These are phyloP conservation scores for Danionella dracula DNA, from an alignment of 2,797 vertebrate species.

Conservation along the genomic window DNA sequence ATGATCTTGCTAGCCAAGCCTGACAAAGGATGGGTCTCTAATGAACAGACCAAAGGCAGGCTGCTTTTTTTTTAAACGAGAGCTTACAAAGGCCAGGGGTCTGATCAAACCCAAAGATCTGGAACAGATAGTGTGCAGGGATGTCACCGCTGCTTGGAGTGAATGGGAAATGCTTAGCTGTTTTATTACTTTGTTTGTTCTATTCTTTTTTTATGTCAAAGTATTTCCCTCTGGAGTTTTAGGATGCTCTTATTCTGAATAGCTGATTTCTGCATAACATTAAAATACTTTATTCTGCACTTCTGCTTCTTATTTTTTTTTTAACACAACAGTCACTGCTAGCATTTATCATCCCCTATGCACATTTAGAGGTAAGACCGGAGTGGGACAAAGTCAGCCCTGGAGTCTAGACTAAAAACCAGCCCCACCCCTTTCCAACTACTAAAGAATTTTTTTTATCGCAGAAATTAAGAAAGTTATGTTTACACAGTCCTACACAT, in stretches of 20 bases:
- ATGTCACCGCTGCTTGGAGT: constrained; percentile 30
- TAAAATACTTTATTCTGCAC: not conserved
- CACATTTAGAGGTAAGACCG: not conserved
- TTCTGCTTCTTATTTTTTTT: not conserved
- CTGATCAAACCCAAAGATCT: constrained; percentile 53
- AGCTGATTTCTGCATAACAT: not conserved
- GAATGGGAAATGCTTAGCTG: constrained; percentile 26
- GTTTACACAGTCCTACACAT: too few species aligned
- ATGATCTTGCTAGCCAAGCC: constrained; percentile 50
- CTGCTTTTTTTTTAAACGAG: constrained; percentile 56
- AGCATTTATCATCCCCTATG: constrained; percentile 14
- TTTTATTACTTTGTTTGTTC: constrained; percentile 15
- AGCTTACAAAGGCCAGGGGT: constrained; percentile 50
- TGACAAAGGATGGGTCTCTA: constrained; percentile 53
- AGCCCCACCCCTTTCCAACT: too few species aligned
- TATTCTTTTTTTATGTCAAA: not conserved
- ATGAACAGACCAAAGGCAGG: constrained; percentile 54
- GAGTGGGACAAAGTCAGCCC: too few species aligned
- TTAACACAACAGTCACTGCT: not conserved
- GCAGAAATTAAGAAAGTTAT: too few species aligned
- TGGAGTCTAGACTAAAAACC: too few species aligned
- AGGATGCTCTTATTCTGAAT: not conserved
- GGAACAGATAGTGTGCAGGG: constrained; percentile 40
- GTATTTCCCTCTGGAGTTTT: not conserved
- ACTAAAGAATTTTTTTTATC: too few species aligned